phyloP scores from a whole-genome alignment of 2,797 vertebrate genomes.

The Arctocebus calabarensis region DNA sequence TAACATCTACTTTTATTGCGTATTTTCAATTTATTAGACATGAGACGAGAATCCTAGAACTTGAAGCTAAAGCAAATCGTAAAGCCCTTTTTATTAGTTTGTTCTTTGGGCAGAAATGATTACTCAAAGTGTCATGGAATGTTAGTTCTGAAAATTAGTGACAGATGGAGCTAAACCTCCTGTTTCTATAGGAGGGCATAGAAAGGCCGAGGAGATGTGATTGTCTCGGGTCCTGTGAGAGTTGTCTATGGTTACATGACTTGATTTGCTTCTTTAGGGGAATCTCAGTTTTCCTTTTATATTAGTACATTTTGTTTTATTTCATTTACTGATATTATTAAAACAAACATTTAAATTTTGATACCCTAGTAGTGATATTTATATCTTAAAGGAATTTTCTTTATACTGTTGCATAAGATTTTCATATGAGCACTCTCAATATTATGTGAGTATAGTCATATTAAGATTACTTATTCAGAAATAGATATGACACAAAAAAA shows the following conservation, averaged over 20 bases:
- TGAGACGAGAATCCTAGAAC: background rate
- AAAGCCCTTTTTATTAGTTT: background rate
- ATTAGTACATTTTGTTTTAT: background rate
- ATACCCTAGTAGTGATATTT: background rate
- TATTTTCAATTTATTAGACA: background rate
- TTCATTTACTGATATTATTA: conserved; percentile 1
- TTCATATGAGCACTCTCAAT: background rate
- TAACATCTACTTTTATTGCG: background rate
- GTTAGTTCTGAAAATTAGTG: background rate
- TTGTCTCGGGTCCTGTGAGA: background rate
- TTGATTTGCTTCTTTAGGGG: background rate
- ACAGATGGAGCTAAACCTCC: background rate
- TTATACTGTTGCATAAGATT: background rate
- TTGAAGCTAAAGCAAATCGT: background rate
- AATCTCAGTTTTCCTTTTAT: background rate
- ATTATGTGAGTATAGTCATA: background rate
- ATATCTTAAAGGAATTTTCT: background rate
- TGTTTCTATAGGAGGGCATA: background rate
- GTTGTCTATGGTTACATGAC: background rate
- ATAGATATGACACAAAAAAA: background rate
- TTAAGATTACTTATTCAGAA: conserved; percentile 19
- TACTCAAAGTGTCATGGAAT: background rate
- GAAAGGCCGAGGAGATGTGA: background rate
- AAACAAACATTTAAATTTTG: background rate
- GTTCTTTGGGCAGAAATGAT: background rate